Conservation (phyloP, 2,888 invertebrate species). For the Tetragonisca angustula region DNA sequence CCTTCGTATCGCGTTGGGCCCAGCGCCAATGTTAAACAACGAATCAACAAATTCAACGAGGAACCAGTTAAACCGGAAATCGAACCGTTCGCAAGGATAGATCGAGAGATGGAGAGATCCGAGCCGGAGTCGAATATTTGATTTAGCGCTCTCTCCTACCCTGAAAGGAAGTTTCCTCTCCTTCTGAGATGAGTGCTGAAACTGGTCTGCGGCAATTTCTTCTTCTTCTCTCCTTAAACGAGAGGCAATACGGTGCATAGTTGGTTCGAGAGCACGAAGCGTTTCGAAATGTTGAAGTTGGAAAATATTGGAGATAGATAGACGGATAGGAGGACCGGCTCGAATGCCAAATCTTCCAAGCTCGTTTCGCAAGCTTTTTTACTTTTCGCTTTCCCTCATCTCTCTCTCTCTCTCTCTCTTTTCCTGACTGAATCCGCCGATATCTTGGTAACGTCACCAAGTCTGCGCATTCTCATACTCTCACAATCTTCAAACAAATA, state of each 20-base stretch:
- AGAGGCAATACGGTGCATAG: conserved; percentile 29
- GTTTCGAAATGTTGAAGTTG: conserved; percentile 46
- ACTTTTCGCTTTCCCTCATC: conserved; percentile 28
- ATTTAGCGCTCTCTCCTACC: background rate
- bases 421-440: conserved; percentile 4
- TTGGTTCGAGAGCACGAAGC: conserved; percentile 25
- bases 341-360: conserved; percentile 67
- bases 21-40: too few relatives aligned
- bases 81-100: too few relatives aligned
- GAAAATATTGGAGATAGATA: conserved; percentile 34
- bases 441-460: background rate
- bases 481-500: too few relatives aligned
- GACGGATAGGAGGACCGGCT: conserved; percentile 47
- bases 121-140: conserved; percentile 14
- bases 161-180: background rate
- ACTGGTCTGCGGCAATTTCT: conserved; percentile 14
- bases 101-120: too few relatives aligned
- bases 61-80: too few relatives aligned
- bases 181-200: conserved; percentile 33
- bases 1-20: too few relatives aligned
- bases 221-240: conserved; percentile 22
- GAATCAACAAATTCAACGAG: too few relatives aligned
- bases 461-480: background rate
- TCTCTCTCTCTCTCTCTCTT: conserved; percentile 24
- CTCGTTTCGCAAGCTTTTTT: conserved; percentile 58